Conservation (phyloP, 2,888 invertebrate species). For the Mystacides longicornis region DNA sequence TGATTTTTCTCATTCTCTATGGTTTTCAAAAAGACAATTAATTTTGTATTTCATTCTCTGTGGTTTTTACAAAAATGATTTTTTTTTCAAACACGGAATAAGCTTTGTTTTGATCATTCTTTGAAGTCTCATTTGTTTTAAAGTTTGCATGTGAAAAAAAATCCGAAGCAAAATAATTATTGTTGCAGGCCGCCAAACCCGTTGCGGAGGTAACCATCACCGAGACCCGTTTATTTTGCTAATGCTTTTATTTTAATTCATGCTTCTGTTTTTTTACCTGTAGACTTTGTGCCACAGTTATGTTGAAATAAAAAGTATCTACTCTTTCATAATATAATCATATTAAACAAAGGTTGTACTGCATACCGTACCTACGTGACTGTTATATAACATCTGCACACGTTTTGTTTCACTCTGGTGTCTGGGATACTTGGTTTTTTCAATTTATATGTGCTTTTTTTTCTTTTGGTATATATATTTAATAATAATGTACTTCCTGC, state of each 20-base stretch:
- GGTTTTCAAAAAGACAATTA: not conserved
- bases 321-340: conserved; percentile 22
- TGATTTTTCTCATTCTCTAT: not conserved
- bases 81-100: too few relatives aligned
- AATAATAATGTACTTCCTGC: conserved; percentile 15
- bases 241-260: conserved; percentile 46
- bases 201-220: conserved; percentile 57
- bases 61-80: too few relatives aligned
- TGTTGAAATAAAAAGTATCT: conserved; percentile 12
- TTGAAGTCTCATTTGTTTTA: not conserved
- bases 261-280: conserved; percentile 28
- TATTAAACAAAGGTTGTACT: conserved; percentile 23
- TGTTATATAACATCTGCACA: conserved; percentile 25
- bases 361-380: conserved; percentile 24
- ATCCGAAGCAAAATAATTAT: conserved; percentile 33
- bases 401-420: conserved; percentile 20
- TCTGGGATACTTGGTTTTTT: not conserved
- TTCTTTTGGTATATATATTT: conserved; percentile 14
- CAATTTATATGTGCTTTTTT: conserved; percentile 23
- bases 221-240: conserved; percentile 36
- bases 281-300: conserved; percentile 26
- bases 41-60: not conserved
- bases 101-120: too few relatives aligned
- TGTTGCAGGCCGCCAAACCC: conserved; percentile 66
- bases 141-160: conserved; percentile 20